Conservation (phyloP, 2,113 vertebrate species). For the Brachirus orientalis region DNA sequence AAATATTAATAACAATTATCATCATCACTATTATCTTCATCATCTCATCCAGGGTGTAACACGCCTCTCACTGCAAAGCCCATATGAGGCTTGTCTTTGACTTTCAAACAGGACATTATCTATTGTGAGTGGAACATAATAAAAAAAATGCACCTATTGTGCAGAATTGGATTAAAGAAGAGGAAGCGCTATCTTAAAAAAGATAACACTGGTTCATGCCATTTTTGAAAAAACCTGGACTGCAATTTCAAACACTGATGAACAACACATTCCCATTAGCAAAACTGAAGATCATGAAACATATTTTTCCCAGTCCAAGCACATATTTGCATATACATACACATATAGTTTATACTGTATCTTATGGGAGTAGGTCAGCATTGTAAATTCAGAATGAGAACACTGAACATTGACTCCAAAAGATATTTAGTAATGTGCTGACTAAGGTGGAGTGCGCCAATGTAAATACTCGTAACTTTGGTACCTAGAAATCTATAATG, state of each 20-base stretch:
- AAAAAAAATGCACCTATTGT: too few relatives aligned
- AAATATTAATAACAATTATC: too few relatives aligned
- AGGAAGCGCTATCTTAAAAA: slow-evolving; percentile 7
- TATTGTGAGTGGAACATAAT: too few relatives aligned
- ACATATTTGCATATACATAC: slow-evolving; percentile 3
- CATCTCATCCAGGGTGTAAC: too few relatives aligned
- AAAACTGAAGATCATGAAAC: slow-evolving; percentile 1
- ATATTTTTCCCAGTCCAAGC: background rate
- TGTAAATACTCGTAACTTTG: slow-evolving; percentile 33
- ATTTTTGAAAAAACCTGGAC: background rate
- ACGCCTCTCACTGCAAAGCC: too few relatives aligned
- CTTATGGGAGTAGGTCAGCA: slow-evolving; percentile 24
- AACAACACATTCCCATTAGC: slow-evolving; percentile 1
- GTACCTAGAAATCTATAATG: slow-evolving; percentile 45
- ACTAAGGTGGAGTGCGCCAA: slow-evolving; percentile 30
- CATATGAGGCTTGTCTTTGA: too few relatives aligned
- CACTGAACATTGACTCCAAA: slow-evolving; percentile 13
- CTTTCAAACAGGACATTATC: too few relatives aligned
- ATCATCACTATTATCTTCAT: too few relatives aligned
- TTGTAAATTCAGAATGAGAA: slow-evolving; percentile 10
- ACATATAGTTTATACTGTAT: slow-evolving; percentile 22
- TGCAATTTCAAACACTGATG: background rate
- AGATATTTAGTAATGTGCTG: slow-evolving; percentile 36
- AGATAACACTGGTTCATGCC: background rate
- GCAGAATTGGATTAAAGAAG: too few relatives aligned